These are phyloP conservation scores for Australoheros facetus DNA, from an alignment of 2,797 vertebrate species.

Conservation along the genomic window DNA sequence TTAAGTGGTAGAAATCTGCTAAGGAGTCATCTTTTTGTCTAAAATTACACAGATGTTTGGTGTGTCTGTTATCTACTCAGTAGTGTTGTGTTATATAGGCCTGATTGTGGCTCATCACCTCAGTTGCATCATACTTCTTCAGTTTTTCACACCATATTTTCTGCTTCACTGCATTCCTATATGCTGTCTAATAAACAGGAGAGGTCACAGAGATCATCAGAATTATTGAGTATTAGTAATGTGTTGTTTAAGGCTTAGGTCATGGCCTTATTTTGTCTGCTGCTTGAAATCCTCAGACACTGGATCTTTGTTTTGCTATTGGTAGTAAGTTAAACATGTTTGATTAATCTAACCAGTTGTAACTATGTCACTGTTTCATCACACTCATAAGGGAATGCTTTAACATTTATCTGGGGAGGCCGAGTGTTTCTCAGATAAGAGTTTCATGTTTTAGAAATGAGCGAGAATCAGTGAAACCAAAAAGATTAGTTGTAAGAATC, in stretches of 20 bases:
- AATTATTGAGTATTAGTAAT: background rate
- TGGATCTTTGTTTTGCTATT: background rate
- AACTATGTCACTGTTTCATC: background rate
- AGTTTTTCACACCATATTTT: constrained; percentile 20
- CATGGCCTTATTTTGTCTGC: background rate
- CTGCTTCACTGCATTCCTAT: constrained; percentile 26
- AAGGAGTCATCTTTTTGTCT: background rate
- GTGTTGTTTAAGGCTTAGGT: background rate
- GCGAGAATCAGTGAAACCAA: background rate
- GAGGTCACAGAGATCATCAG: constrained; percentile 11
- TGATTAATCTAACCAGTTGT: background rate
- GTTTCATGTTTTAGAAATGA: constrained; percentile 26
- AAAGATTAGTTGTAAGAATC: background rate
- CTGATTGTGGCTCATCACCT: constrained; percentile 6
- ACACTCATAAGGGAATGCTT: background rate
- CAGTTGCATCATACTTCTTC: constrained; percentile 12
- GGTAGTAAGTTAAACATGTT: background rate
- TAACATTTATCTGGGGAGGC: background rate
- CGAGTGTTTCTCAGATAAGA: constrained; percentile 22
- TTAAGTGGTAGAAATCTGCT: background rate
- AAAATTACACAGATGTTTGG: constrained; percentile 1
- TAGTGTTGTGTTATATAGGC: background rate
- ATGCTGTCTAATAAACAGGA: constrained; percentile 25
- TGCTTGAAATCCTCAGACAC: background rate
- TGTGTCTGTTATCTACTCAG: background rate